Conservation (phyloP, 1,140 invertebrate species). For the Zophobas atratus region DNA sequence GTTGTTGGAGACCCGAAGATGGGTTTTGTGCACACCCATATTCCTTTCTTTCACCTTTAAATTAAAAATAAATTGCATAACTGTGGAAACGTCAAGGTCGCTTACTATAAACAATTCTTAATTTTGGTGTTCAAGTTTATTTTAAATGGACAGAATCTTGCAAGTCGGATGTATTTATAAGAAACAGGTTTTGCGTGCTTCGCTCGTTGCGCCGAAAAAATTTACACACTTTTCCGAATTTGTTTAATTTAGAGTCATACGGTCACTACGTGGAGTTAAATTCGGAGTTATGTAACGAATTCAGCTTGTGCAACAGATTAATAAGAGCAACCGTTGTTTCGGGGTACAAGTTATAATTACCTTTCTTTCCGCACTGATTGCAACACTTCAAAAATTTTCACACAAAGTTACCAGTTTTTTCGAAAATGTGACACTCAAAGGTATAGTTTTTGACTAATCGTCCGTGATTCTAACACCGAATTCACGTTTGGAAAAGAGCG, state of each 20-base stretch:
- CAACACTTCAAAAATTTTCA: background rate
- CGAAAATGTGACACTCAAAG: too few species aligned
- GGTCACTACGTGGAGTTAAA: background rate
- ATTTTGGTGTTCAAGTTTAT: background rate
- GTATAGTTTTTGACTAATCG: background rate
- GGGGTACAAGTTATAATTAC: background rate
- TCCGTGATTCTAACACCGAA: background rate
- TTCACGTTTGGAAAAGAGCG: background rate
- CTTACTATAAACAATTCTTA: conserved; percentile 18
- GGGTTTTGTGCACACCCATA: conserved; percentile 16
- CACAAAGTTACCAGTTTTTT: background rate
- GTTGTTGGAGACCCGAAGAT: conserved; percentile 1
- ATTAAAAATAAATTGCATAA: conserved; percentile 35
- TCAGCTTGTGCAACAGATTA: background rate
- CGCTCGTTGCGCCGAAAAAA: too few species aligned
- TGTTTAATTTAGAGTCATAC: conserved; percentile 6
- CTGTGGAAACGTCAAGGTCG: conserved; percentile 35
- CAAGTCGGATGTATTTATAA: too few species aligned
- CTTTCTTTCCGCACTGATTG: background rate
- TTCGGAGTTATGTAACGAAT: background rate
- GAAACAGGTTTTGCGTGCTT: too few species aligned
- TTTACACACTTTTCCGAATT: background rate
- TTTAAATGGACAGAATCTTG: too few species aligned
- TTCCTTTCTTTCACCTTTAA: conserved; percentile 38
- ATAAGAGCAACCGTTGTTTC: too few species aligned